Evolutionary conservation across 1,140 invertebrate species (phyloP).

Genomic region (Drosophila parabipectinata): DNA sequence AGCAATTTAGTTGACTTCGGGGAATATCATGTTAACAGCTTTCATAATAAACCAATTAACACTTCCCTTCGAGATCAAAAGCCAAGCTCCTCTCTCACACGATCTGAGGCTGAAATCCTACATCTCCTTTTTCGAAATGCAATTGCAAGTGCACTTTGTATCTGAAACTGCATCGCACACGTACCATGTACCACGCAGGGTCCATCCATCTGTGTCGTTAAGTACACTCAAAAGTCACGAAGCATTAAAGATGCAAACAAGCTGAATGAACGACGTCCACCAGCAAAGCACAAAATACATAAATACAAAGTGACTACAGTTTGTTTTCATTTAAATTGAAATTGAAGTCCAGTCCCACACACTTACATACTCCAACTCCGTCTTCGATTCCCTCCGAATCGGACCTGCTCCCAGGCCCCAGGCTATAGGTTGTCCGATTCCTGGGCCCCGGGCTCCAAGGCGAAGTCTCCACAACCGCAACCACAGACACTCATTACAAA

Average conservation of each 20-base stretch:
- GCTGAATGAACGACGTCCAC: constrained; percentile 66
- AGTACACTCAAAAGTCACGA: constrained; percentile 79
- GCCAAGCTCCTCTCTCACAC: constrained; percentile 11
- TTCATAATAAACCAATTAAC: constrained; percentile 66
- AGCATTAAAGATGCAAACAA: constrained; percentile 81
- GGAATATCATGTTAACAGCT: constrained; percentile 30
- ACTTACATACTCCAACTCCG: constrained; percentile 17
- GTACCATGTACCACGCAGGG: constrained; percentile 26
- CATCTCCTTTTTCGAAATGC: constrained; percentile 22
- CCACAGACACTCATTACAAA: constrained; percentile 67
- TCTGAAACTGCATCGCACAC: constrained; percentile 63
- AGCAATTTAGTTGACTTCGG: constrained; percentile 3
- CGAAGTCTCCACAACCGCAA: constrained; percentile 25
- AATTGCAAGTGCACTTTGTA: constrained; percentile 40
- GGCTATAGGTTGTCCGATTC: constrained; percentile 21
- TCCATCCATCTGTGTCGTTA: constrained; percentile 78
- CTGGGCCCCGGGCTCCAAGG: constrained; percentile 51
- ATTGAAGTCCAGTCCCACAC: constrained; percentile 64
- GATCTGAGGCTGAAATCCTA: constrained; percentile 13
- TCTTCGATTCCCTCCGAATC: constrained; percentile 11
- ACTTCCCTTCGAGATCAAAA: constrained; percentile 39
- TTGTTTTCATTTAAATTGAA: constrained; percentile 83
- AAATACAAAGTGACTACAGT: constrained; percentile 80
- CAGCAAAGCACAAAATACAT: constrained; percentile 64
- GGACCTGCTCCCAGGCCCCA: not conserved